Evolutionary conservation across 2,888 invertebrate genomes (phyloP).

Genomic region (Aelia acuminata): DNA sequence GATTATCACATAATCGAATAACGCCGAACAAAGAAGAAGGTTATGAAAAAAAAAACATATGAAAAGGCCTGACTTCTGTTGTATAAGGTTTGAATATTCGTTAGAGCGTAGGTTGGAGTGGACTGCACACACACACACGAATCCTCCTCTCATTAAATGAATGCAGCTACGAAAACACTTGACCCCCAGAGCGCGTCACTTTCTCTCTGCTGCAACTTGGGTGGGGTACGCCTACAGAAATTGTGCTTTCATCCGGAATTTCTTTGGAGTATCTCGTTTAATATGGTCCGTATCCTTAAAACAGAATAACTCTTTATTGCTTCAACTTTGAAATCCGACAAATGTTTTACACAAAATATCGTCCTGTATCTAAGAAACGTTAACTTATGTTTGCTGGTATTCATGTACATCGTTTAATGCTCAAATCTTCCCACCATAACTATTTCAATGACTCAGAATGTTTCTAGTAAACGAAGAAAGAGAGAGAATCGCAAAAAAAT

Average conservation of each 20-base stretch:
- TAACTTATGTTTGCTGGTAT: no score
- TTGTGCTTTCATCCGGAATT: background rate
- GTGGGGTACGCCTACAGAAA: background rate
- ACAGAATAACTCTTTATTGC: no score
- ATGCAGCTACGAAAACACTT: constrained; percentile 21
- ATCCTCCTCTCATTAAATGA: background rate
- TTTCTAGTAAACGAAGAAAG: no score
- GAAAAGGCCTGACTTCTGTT: background rate
- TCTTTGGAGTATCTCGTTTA: background rate
- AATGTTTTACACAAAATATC: no score
- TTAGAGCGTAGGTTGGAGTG: background rate
- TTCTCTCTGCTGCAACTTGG: background rate
- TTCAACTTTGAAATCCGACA: no score
- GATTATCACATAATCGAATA: constrained; percentile 41
- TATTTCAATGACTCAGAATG: no score
- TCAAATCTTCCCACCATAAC: no score
- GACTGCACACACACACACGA: background rate
- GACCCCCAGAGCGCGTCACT: background rate
- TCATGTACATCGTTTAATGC: no score
- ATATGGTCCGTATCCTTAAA: no score
- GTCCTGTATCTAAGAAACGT: no score
- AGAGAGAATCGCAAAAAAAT: no score
- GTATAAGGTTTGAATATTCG: background rate
- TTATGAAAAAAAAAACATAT: background rate
- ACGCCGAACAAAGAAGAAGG: background rate